Conservation (phyloP, 1,140 invertebrate species). For the Eufriesea mexicana region DNA sequence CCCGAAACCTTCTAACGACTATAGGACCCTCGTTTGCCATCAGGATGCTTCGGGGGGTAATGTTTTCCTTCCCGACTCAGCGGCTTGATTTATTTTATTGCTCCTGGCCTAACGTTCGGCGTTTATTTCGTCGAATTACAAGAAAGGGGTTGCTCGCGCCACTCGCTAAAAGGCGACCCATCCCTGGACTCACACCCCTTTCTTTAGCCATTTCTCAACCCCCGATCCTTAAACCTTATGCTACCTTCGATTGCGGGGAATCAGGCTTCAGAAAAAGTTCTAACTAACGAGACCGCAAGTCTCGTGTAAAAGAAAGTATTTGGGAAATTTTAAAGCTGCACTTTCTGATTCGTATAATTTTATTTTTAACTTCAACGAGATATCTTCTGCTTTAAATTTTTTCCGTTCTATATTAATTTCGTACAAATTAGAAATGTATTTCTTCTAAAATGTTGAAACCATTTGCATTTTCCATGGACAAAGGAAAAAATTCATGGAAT, state of each 20-base stretch:
- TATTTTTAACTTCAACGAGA: no score
- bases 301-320: neutral
- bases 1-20: slow-evolving; percentile 54
- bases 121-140: slow-evolving; percentile 73
- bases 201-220: slow-evolving; percentile 40
- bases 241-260: slow-evolving; percentile 37
- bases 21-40: slow-evolving; percentile 69
- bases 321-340: neutral
- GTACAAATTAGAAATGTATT: no score
- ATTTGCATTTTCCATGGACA: no score
- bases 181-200: slow-evolving; percentile 20
- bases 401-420: no score
- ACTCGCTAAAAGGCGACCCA: slow-evolving; percentile 68
- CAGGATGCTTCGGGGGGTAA: slow-evolving; percentile 64
- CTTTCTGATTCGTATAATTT: no score
- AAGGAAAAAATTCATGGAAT: no score
- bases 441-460: no score
- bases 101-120: slow-evolving; percentile 72
- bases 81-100: slow-evolving; percentile 73
- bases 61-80: slow-evolving; percentile 69
- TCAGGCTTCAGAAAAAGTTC: slow-evolving; percentile 5
- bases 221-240: slow-evolving; percentile 57
- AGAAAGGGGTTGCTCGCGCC: slow-evolving; percentile 72
- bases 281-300: neutral
- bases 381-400: no score